Base-by-base conservation (phyloP, 2,888 invertebrate species). In the Omphaloscelis lunosa region DNA sequence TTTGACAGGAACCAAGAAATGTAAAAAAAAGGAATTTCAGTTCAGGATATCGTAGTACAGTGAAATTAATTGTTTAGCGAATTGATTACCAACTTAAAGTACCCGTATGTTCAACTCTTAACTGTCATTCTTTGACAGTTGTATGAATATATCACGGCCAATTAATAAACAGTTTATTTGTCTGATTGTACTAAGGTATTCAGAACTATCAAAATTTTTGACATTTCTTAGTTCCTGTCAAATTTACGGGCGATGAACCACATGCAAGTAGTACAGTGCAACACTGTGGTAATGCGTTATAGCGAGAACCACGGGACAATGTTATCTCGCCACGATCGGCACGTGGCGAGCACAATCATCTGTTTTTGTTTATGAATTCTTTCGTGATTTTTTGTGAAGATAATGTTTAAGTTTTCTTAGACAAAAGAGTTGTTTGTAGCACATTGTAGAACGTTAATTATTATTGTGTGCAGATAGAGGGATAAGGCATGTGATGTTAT, bases 261-360 rank as follows among this genome's bases (percentile, higher is more conserved):
- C 77, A n/a, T 72, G 80, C 7, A 8, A 56, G 3, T n/a, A 29
- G 15, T 48, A n/a, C n/a, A n/a, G n/a, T n/a, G n/a, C n/a, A 62
- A 77, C 8, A 20, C 77, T 77, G 39, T 77, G 80, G 62, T 3
- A 45, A 83, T 84, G 69, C 79, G 82, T 84, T 82, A 83, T 70
- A 65, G 41, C 65, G 56, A 75, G 84, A 82, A 79, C 77, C 80
- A 69, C 69, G 75, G 79, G 76, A 94, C 94, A 95, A 95, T 95
- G 94, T 94, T 95, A 96, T 96, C 96, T 85, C 71, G n/a, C 62
- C 85, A 91, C 92, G 92, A 95, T 96, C 95, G 92, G 93, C 95
- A 94, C 95, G 96, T 93, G 95, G 91, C 87, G 78, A 82, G 84
- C 84, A 85, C 86, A 89, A 89, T 90, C 85, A 90, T 89, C 88